Percentiles rank a stretch among this genome's conserved stretches.
phyloP scores from a whole-genome alignment of 2,797 vertebrate genomes.

The Megaceryle alcyon region DNA sequence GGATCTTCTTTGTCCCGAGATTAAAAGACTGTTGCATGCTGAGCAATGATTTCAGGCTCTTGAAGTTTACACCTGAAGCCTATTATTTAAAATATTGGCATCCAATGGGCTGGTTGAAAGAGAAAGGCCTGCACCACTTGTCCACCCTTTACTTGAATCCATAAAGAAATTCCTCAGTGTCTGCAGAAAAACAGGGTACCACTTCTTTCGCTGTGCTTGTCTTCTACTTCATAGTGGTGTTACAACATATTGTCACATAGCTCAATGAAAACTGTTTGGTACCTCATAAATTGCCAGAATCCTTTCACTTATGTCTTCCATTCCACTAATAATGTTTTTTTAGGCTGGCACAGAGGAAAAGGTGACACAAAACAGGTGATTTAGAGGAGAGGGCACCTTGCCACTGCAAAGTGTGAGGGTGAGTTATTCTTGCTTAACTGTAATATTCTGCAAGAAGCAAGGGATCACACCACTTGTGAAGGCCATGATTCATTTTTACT shows the following conservation, averaged over 20 bases:
- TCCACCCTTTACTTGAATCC: not conserved
- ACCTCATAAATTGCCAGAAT: not conserved
- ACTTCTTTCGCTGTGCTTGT: not conserved
- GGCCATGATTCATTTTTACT: accelerated
- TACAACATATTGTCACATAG: not conserved
- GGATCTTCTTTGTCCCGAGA: constrained; percentile 12
- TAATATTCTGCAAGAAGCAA: not conserved
- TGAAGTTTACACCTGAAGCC: not conserved
- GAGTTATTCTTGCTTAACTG: not conserved
- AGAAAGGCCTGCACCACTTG: not conserved
- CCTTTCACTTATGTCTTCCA: not conserved
- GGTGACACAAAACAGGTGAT: not conserved
- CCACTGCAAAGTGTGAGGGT: accelerated
- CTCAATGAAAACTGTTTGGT: not conserved
- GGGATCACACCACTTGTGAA: not conserved
- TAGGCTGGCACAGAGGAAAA: not conserved
- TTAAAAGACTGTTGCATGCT: constrained; percentile 40
- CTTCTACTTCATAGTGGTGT: accelerated
- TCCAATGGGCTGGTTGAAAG: not conserved
- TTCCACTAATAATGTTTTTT: not conserved
- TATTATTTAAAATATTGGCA: not conserved
- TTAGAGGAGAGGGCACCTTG: not conserved
- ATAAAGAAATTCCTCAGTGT: not conserved
- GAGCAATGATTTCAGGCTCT: constrained; percentile 35
- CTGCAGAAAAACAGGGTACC: not conserved